These are phyloP conservation scores for Bugula neritina DNA, from an alignment of 2,888 invertebrate species.

Conservation along the genomic window DNA sequence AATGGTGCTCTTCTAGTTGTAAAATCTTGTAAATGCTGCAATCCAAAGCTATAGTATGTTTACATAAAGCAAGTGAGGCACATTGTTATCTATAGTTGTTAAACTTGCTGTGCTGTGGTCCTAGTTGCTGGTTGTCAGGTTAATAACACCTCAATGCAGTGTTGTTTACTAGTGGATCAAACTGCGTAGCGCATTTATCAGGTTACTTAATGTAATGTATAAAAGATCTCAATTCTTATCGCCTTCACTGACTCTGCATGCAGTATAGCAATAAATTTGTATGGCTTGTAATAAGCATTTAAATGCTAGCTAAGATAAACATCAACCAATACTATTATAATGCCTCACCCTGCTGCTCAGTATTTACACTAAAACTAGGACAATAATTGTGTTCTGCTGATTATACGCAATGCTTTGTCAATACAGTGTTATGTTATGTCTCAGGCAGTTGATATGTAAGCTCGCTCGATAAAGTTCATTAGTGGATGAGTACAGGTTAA, in stretches of 20 bases:
- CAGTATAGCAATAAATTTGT: background rate
- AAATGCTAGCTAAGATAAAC: background rate
- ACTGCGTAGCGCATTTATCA: background rate
- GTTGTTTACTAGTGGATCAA: background rate
- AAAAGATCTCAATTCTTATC: background rate
- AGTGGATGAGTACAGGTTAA: too few relatives aligned
- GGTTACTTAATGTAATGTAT: background rate
- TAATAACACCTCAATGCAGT: background rate
- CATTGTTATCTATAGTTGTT: too few relatives aligned
- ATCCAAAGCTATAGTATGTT: too few relatives aligned
- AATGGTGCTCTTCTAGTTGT: too few relatives aligned
- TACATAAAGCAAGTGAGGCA: too few relatives aligned
- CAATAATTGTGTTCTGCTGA: too few relatives aligned
- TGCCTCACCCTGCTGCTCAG: background rate
- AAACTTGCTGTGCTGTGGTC: background rate
- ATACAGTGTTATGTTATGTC: too few relatives aligned
- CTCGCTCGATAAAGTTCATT: too few relatives aligned
- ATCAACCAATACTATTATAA: background rate
- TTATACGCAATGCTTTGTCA: too few relatives aligned
- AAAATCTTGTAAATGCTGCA: too few relatives aligned
- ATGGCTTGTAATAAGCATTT: background rate
- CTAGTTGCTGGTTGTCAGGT: background rate
- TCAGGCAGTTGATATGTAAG: too few relatives aligned
- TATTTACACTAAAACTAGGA: background rate
- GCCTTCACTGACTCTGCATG: constrained; percentile 5